Evolutionary conservation across 1,140 invertebrate species (phyloP).

Genomic region (Drosophila lini): DNA sequence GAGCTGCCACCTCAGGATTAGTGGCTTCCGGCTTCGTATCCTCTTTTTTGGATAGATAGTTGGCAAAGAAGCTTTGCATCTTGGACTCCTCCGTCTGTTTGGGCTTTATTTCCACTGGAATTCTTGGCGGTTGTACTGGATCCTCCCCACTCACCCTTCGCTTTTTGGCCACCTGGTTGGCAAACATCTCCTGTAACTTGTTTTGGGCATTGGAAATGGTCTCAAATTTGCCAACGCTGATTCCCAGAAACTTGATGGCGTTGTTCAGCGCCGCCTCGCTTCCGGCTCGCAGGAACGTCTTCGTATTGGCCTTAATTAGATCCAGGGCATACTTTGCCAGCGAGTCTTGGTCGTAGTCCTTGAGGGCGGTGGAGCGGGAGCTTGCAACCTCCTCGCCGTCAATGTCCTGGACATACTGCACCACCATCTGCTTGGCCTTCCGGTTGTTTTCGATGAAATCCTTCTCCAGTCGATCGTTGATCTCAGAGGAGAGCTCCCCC

Average conservation of each 20-base stretch:
- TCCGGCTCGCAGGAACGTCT: conserved; percentile 75
- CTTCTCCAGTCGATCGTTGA: conserved; percentile 93
- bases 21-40: neutral
- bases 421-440: conserved; percentile 88
- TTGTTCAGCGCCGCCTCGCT: conserved; percentile 85
- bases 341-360: conserved; percentile 86
- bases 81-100: conserved; percentile 57
- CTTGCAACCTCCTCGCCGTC: conserved; percentile 87
- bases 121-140: conserved; percentile 10
- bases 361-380: conserved; percentile 85
- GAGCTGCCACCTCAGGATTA: neutral
- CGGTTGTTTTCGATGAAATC: conserved; percentile 91
- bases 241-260: conserved; percentile 89
- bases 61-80: conserved; percentile 65
- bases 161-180: conserved; percentile 75
- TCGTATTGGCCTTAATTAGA: conserved; percentile 86
- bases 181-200: conserved; percentile 81
- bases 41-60: conserved; percentile 56
- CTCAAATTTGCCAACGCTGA: conserved; percentile 92
- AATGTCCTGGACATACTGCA: conserved; percentile 87
- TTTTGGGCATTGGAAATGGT: conserved; percentile 85
- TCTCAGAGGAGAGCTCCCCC: conserved; percentile 91
- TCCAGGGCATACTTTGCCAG: conserved; percentile 86
- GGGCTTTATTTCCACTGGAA: conserved; percentile 35
- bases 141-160: conserved; percentile 56